Evolutionary conservation across 2,888 invertebrate genomes (phyloP), one percentile per base, ranked within the genome.

Genomic region (Cephus runcator): DNA sequence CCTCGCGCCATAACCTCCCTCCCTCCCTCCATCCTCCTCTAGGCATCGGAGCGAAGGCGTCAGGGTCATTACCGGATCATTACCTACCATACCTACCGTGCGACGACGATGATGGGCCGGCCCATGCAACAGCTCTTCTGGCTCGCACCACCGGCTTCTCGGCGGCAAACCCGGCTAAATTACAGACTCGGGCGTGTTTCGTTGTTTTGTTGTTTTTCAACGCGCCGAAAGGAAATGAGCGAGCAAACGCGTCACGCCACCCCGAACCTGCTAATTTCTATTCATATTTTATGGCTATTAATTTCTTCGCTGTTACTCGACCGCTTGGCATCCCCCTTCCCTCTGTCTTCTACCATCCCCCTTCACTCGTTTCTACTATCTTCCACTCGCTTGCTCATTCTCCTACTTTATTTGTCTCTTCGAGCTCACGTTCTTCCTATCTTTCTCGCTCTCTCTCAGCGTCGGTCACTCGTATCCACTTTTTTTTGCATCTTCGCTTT

Each of bases 201-300:
- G 91, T 91, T 91, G 91, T 91, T 91, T 91, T 91, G 91, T 91
- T 91, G 91, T 91, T 91, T 91, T 91, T 91, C 91, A 91, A 91
- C 91, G 90, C 91, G 90, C 91, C 91, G 91, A 91, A 91, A 91
- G 91, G 91, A 91, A 91, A 91, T 91, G 91, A 91, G 91, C 91
- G 91, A 91, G 90, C 91, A 91, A 91, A 90, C 90, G 91, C 91
- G 90, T 91, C 91, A 90, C 91, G 91, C 91, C 91, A 91, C 90
- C 91, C 91, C 90, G 90, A 91, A 90, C 91, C 91, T 89, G 91
- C 91, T 91, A 91, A 91, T 91, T 91, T 91, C 91, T 91, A 91
- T 91, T 91, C 91, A 91, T 91, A 91, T 91, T 91, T 91, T 90
- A 91, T 91, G 91, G 91, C 91, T 91, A 91, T 91, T 91, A 91